Percentiles rank a stretch among this genome's conserved stretches.
phyloP scores from a whole-genome alignment of 2,888 invertebrate genomes.

The Selenia dentaria region DNA sequence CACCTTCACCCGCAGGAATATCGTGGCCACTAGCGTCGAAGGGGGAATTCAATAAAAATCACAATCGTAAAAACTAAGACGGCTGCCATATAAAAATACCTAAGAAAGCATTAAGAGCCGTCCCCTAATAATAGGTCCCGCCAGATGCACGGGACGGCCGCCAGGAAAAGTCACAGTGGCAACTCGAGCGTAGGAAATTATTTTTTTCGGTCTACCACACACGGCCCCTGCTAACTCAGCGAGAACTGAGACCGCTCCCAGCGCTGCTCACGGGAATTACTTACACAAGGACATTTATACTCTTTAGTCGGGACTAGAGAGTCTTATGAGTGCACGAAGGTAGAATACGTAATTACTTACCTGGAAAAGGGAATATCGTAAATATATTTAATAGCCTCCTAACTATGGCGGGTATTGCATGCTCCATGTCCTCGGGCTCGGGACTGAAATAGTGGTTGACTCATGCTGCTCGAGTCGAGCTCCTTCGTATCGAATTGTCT shows the following conservation, averaged over 20 bases:
- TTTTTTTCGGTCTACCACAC: conserved; percentile 84
- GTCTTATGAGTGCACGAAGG: conserved; percentile 37
- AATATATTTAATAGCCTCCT: conserved; percentile 21
- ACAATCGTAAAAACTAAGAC: conserved; percentile 82
- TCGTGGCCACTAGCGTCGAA: conserved; percentile 53
- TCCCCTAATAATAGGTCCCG: conserved; percentile 82
- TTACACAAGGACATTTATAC: conserved; percentile 54
- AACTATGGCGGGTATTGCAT: conserved; percentile 1
- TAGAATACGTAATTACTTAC: conserved; percentile 31
- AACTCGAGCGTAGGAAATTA: conserved; percentile 81
- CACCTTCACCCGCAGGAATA: conserved; percentile 71
- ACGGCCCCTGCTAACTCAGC: conserved; percentile 79
- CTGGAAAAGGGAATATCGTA: conserved; percentile 31
- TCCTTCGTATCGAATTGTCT: not conserved
- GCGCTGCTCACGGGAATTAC: conserved; percentile 60
- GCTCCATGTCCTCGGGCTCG: not conserved
- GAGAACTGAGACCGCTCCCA: conserved; percentile 58
- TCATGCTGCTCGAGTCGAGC: conserved; percentile 3
- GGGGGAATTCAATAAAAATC: conserved; percentile 80
- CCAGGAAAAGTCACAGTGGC: conserved; percentile 80
- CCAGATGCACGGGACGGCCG: conserved; percentile 83
- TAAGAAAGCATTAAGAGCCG: conserved; percentile 81
- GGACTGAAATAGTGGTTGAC: conserved; percentile 13
- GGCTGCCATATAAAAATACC: conserved; percentile 81
- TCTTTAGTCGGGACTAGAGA: conserved; percentile 41